Evolutionary conservation across 2,797 vertebrate species (phyloP), one percentile per base, ranked within the genome.

Genomic region (Cynodonichthys magdalenae): DNA sequence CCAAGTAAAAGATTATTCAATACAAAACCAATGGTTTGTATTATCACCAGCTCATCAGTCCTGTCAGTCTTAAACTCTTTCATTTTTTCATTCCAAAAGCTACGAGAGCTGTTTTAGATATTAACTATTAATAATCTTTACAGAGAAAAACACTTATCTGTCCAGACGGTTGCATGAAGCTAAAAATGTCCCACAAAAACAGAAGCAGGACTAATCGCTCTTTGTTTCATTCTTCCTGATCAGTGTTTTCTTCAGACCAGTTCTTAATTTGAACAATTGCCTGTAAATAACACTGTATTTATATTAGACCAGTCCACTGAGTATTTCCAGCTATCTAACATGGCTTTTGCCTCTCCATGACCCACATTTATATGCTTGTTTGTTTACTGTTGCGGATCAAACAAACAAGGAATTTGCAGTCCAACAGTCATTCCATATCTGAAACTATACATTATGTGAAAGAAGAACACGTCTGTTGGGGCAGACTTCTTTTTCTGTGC

Each of bases 201-300:
- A 44, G 17, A 62, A 80, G 75, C 77, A 63, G 56, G 83, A 74
- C 58, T 59, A 69, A 75, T 77, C 71, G 59, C 50, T 69, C 60
- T 63, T 53, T 72, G 76, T 71, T 87, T 81, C 20, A 72, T 84
- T 81, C 74, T 76, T 42, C 67, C 64, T 66, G 61, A 87, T 79
- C 63, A 69, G 75, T 81, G 66, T 87, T 83, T 79, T 63, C 71
- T 73, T 83, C 82, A 83, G 77, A 1, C 79, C 87, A 75, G 79
- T 79, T 80, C 64, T 69, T 79, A 80, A 81, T 70, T 69, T 79
- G 75, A 69, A 66, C 71, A 60, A 78, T 86, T 83, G 82, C 80
- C 79, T 87, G 81, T 92, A 84, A 76, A 88, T 89, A 80, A 74
- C 62, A 81, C 70, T 74, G 76, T 81, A 79, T 88, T 81, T 88